phyloP scores from a whole-genome alignment of 2,888 invertebrate species.

The Zelleria hepariella region DNA sequence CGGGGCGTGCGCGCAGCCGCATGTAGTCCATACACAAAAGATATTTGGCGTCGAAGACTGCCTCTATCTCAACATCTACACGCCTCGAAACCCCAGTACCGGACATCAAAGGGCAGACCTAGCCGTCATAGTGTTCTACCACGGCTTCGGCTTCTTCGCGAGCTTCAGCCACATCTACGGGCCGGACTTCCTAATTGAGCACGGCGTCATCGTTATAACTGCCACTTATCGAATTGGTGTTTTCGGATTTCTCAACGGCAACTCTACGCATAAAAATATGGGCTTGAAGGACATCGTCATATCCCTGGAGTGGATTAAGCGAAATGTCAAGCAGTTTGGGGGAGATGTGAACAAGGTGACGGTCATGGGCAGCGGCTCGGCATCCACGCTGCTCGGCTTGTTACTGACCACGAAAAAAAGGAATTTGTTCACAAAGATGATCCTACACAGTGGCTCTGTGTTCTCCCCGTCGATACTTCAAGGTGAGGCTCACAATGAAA shows the following conservation, averaged over 20 bases:
- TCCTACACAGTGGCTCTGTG: conserved; percentile 56
- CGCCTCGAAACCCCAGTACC: conserved; percentile 51
- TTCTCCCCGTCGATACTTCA: conserved; percentile 51
- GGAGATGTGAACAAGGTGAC: conserved; percentile 49
- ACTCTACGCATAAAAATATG: conserved; percentile 51
- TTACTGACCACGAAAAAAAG: conserved; percentile 40
- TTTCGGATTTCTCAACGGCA: conserved; percentile 54
- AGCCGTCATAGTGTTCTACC: conserved; percentile 55
- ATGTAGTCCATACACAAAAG: conserved; percentile 47
- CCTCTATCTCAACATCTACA: conserved; percentile 78
- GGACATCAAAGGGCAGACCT: conserved; percentile 22
- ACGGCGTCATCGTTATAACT: conserved; percentile 46
- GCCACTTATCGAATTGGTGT: conserved; percentile 52
- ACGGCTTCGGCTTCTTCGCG: conserved; percentile 55
- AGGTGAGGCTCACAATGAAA: conserved; percentile 25
- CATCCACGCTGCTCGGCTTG: conserved; percentile 44
- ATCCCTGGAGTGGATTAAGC: conserved; percentile 56
- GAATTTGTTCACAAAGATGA: conserved; percentile 50
- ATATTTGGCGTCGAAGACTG: conserved; percentile 73
- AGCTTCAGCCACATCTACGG: conserved; percentile 60
- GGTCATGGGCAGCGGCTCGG: conserved; percentile 54
- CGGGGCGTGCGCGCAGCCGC: conserved; percentile 75
- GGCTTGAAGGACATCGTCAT: conserved; percentile 58
- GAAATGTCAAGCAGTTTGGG: conserved; percentile 43
- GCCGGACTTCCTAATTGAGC: conserved; percentile 55